A percentile compares a stretch with the other conserved stretches of the same genome.
Conservation (phyloP, 1,140 invertebrate species). For the Hydropsyche tenuis region DNA sequence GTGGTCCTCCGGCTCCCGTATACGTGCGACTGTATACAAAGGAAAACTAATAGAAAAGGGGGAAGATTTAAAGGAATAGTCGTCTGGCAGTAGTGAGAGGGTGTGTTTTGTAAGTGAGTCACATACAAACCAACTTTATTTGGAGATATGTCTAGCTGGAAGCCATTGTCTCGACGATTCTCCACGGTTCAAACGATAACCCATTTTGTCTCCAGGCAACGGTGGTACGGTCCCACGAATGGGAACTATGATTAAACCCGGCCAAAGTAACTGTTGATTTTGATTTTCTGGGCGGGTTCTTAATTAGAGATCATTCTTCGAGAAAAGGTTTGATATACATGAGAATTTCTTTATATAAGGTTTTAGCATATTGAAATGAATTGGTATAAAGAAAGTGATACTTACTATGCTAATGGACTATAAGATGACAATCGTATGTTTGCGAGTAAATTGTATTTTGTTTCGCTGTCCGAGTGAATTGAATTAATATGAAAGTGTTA, state of each 20-base stretch:
- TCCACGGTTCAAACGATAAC: slow-evolving; percentile 33
- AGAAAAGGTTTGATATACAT: too few species aligned
- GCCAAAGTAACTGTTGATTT: not conserved
- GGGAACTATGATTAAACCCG: slow-evolving; percentile 23
- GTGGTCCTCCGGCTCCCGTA: not conserved
- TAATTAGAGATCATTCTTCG: too few species aligned
- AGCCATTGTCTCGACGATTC: slow-evolving; percentile 31
- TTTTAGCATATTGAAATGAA: too few species aligned
- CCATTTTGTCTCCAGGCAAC: slow-evolving; percentile 24
- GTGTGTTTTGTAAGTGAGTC: slow-evolving; percentile 28
- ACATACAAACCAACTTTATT: slow-evolving; percentile 34
- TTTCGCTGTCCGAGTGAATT: too few species aligned
- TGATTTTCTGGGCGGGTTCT: too few species aligned
- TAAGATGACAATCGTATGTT: too few species aligned
- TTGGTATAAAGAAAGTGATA: too few species aligned
- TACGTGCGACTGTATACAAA: not conserved
- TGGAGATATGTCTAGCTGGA: slow-evolving; percentile 24
- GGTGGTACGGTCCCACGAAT: not conserved
- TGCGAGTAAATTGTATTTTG: too few species aligned
- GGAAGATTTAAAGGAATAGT: slow-evolving; percentile 23
- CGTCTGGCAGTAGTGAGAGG: not conserved
- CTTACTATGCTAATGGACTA: too few species aligned
- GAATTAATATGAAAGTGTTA: too few species aligned
- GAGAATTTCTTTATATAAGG: too few species aligned
- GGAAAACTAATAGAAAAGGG: slow-evolving; percentile 27